Evolutionary conservation across 2,888 invertebrate genomes (phyloP).

Genomic region (Timema podura): DNA sequence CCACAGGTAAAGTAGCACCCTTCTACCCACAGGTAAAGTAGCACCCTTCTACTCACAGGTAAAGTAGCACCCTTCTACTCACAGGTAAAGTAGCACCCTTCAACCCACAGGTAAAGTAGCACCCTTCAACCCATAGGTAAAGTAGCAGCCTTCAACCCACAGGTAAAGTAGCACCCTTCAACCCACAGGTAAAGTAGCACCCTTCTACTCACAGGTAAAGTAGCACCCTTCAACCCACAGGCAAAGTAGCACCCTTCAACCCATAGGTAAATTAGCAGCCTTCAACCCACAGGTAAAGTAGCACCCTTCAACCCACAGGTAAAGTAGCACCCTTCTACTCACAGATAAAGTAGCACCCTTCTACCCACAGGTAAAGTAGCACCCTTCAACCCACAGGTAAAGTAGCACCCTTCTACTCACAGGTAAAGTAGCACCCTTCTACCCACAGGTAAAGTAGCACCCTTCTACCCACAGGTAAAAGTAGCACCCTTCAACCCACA

Average conservation of each 20-base stretch:
- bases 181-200: constrained; percentile 98
- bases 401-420: constrained; percentile 98
- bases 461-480: constrained; percentile 97
- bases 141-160: constrained; percentile 98
- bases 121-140: constrained; percentile 96
- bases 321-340: constrained; percentile 99
- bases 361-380: constrained; percentile 98
- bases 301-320: constrained; percentile 98
- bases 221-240: constrained; percentile 97
- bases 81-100: constrained; percentile 96
- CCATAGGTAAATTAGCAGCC: constrained; percentile 97
- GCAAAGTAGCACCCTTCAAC: constrained; percentile 97
- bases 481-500: constrained; percentile 98
- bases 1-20: constrained; percentile 97
- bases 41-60: constrained; percentile 98
- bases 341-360: constrained; percentile 96
- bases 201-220: constrained; percentile 97
- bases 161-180: constrained; percentile 97
- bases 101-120: constrained; percentile 98
- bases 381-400: constrained; percentile 96
- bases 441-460: constrained; percentile 98
- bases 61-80: constrained; percentile 99
- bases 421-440: constrained; percentile 97
- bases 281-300: constrained; percentile 97
- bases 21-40: constrained; percentile 97